Percentiles rank a stretch among this genome's conserved stretches.
phyloP scores from a whole-genome alignment of 2,888 invertebrate species.

The Drosophila pegasa region DNA sequence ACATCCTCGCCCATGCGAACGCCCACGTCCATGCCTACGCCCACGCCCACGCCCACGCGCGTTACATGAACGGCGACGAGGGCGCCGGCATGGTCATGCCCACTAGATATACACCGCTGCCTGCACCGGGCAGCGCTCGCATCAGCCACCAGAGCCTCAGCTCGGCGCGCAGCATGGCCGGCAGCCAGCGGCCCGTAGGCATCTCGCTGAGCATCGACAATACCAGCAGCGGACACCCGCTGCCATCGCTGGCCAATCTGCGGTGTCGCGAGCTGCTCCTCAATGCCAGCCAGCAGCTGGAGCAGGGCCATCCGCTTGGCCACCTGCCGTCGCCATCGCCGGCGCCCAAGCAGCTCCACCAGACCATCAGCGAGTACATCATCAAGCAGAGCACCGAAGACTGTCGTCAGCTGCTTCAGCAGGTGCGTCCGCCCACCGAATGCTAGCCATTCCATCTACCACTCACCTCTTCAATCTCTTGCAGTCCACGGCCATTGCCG shows the following conservation, averaged over 20 bases:
- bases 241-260: conserved; percentile 66
- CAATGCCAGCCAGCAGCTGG: conserved; percentile 54
- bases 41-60: conserved; percentile 33
- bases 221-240: conserved; percentile 52
- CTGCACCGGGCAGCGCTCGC: conserved; percentile 46
- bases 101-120: conserved; percentile 65
- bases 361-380: conserved; percentile 87
- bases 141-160: conserved; percentile 67
- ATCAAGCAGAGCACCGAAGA: conserved; percentile 89
- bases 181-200: conserved; percentile 68
- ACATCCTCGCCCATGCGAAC: conserved; percentile 38
- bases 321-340: conserved; percentile 18
- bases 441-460: background rate
- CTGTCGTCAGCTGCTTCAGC: conserved; percentile 88
- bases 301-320: conserved; percentile 20
- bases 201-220: conserved; percentile 74
- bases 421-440: conserved; percentile 84
- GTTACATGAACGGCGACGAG: conserved; percentile 27
- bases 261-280: conserved; percentile 64
- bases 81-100: conserved; percentile 44
- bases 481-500: conserved; percentile 84
- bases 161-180: conserved; percentile 37
- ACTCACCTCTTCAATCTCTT: conserved; percentile 10
- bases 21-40: conserved; percentile 15
- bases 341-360: conserved; percentile 65